Percentiles rank a stretch among this genome's conserved stretches.
Evolutionary conservation across 2,113 vertebrate species (phyloP).

Genomic region (Calyptommatus sinebrachiatus): DNA sequence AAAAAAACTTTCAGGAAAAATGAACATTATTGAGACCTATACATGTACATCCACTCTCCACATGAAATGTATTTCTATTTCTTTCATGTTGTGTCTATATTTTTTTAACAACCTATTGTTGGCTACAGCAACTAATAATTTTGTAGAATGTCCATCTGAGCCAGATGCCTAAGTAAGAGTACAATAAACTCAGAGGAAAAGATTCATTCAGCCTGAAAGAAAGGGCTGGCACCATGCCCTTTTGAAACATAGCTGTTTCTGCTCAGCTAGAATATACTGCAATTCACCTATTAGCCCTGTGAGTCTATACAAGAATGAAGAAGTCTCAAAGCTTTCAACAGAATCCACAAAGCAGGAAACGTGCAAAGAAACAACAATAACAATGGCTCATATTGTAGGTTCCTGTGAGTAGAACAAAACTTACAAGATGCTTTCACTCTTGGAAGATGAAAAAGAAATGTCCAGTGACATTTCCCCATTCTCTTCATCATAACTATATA

Average conservation of each 20-base stretch:
- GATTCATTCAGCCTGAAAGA: not conserved
- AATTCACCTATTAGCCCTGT: not conserved
- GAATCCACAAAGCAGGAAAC: not conserved
- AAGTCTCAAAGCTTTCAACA: slow-evolving; percentile 2
- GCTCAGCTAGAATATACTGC: not conserved
- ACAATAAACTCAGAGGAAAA: not conserved
- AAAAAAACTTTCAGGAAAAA: not conserved
- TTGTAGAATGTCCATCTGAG: not conserved
- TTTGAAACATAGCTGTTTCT: not conserved
- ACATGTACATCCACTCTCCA: not conserved
- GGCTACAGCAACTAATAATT: not conserved
- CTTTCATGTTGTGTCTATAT: not conserved
- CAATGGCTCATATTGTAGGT: not conserved
- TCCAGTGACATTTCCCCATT: not conserved
- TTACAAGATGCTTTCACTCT: not conserved
- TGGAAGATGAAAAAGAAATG: not conserved
- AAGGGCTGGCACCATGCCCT: not conserved
- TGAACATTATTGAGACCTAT: not conserved
- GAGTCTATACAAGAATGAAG: not conserved
- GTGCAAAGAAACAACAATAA: not conserved
- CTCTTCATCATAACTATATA: not conserved
- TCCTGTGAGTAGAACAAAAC: not conserved
- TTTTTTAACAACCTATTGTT: not conserved
- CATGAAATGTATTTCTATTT: not conserved
- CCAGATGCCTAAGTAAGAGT: not conserved